A percentile compares a stretch with the other conserved stretches of the same genome.
Conservation (phyloP, 2,888 invertebrate genomes). For the Plemyria rubiginata region DNA sequence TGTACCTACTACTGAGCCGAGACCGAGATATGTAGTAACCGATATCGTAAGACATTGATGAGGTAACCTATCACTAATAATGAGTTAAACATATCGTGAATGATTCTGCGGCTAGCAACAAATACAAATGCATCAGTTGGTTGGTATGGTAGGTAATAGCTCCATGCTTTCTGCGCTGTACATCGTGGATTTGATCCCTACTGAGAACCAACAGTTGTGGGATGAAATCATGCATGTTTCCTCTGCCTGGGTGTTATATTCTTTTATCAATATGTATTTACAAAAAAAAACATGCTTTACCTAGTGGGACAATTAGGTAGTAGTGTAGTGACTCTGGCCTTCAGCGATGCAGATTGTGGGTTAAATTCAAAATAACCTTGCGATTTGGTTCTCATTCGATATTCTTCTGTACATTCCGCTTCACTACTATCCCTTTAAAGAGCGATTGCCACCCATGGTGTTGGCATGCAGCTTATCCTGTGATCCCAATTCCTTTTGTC, state of each 20-base stretch:
- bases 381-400: background rate
- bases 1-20: too few species aligned
- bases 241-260: too few species aligned
- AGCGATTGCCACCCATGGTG: slow-evolving; percentile 69
- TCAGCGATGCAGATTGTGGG: too few species aligned
- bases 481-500: slow-evolving; percentile 67
- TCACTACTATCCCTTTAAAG: slow-evolving; percentile 33
- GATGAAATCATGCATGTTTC: too few species aligned
- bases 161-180: background rate
- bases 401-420: slow-evolving; percentile 12
- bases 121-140: background rate
- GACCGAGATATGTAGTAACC: slow-evolving; percentile 15
- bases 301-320: too few species aligned
- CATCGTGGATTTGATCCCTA: background rate
- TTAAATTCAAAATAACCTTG: too few species aligned
- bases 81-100: slow-evolving; percentile 12
- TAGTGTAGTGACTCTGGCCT: too few species aligned
- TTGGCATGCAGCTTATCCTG: slow-evolving; percentile 61
- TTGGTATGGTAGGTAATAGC: background rate
- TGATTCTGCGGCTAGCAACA: slow-evolving; percentile 6
- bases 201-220: too few species aligned
- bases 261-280: too few species aligned
- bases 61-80: slow-evolving; percentile 19
- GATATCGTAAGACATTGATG: slow-evolving; percentile 22
- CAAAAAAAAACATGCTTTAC: too few species aligned